A percentile compares a stretch with the other conserved stretches of the same genome.
Evolutionary conservation across 2,888 invertebrate genomes (phyloP).

Genomic region (Tetramorium bicarinatum): DNA sequence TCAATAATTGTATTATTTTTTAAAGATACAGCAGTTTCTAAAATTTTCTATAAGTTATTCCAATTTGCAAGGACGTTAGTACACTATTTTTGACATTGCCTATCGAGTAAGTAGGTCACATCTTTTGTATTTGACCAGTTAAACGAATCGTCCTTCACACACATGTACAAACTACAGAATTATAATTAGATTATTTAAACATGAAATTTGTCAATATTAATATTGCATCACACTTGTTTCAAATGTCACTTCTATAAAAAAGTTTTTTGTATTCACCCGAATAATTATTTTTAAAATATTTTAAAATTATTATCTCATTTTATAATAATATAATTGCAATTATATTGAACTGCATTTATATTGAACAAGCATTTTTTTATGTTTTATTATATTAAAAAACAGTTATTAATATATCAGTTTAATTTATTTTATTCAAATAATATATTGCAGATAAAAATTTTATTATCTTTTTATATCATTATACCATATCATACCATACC

Average conservation of each 20-base stretch:
- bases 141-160: constrained; percentile 16
- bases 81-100: neutral
- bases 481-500: too few species aligned
- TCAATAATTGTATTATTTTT: neutral
- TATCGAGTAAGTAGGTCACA: constrained; percentile 64
- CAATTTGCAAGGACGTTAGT: neutral
- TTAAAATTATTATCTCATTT: neutral
- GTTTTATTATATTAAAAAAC: neutral
- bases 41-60: neutral
- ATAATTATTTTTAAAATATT: neutral
- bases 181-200: neutral
- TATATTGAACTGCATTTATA: neutral
- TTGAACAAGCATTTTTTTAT: neutral
- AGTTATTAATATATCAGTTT: neutral
- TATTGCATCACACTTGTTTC: neutral
- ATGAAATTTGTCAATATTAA: constrained; percentile 9
- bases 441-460: neutral
- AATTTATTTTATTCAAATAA: neutral
- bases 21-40: neutral
- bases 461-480: neutral
- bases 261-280: neutral
- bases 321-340: neutral
- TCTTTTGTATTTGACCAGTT: constrained; percentile 51
- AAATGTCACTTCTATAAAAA: neutral
- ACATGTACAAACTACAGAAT: neutral